Conservation (phyloP, 2,888 invertebrate species). For the Acanthosepion lycidas region DNA sequence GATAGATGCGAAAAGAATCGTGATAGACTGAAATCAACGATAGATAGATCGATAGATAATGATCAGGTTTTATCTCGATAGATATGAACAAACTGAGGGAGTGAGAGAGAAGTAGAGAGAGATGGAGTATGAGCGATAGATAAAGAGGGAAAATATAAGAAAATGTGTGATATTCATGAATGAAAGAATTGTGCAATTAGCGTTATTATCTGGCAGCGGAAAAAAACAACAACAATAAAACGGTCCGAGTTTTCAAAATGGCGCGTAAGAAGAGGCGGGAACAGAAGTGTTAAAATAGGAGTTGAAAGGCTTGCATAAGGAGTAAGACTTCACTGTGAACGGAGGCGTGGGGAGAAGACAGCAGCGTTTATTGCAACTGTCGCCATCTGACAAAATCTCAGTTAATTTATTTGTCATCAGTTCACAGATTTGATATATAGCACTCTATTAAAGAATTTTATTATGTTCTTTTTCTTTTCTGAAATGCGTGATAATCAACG, state of each 20-base stretch:
- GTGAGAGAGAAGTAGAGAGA: not conserved
- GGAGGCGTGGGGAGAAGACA: not conserved
- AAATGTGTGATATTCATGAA: not conserved
- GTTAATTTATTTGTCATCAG: constrained; percentile 18
- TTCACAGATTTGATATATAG: not conserved
- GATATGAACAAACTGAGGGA: not conserved
- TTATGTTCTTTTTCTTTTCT: not conserved
- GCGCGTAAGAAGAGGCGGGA: not conserved
- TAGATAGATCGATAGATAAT: too few species aligned
- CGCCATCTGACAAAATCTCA: not conserved
- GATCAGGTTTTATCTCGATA: too few species aligned
- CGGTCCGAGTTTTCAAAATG: not conserved
- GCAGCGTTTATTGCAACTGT: not conserved
- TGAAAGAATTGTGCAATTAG: not conserved
- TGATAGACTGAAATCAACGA: too few species aligned
- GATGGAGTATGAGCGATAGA: not conserved
- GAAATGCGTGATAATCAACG: not conserved
- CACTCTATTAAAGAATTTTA: not conserved
- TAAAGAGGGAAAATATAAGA: not conserved
- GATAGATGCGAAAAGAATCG: too few species aligned
- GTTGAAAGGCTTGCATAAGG: not conserved
- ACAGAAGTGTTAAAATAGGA: not conserved
- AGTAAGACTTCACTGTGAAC: not conserved
- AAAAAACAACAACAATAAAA: not conserved
- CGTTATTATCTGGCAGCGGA: not conserved